Conservation (phyloP, 2,113 vertebrate genomes). For the human (Homo sapiens) region DNA sequence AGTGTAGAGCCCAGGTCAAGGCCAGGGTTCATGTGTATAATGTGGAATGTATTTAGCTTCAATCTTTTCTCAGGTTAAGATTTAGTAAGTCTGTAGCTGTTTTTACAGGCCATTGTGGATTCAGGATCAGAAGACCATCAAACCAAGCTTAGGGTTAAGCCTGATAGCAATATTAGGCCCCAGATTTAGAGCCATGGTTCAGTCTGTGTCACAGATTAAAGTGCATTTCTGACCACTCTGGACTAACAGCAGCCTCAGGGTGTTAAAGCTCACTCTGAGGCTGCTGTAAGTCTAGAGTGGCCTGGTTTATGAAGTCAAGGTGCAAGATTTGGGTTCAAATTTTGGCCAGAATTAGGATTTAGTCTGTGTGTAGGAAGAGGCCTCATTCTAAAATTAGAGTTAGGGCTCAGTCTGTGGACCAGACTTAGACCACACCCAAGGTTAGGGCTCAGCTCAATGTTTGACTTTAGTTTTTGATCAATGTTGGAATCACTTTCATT, state of each 20-base stretch:
- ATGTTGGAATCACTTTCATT: neutral
- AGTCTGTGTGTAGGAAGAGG: neutral
- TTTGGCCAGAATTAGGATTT: slow-evolving; percentile 5
- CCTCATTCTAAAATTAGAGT: neutral
- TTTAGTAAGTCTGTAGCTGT: neutral
- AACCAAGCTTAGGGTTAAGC: neutral
- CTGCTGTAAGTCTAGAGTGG: neutral
- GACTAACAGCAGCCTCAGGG: too few relatives aligned
- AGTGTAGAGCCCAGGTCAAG: neutral
- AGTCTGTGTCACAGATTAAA: neutral
- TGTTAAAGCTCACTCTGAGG: neutral
- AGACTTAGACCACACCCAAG: neutral
- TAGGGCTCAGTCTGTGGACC: neutral
- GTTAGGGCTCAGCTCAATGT: neutral
- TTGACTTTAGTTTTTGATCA: slow-evolving; percentile 15
- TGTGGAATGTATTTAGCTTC: slow-evolving; percentile 11
- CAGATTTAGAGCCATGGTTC: neutral
- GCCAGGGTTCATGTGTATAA: neutral
- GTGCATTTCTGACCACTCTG: neutral
- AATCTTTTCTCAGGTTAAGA: neutral
- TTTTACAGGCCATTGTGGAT: neutral
- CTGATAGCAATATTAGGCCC: neutral
- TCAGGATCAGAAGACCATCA: neutral
- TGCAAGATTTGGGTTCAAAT: neutral
- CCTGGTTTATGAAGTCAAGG: neutral